Evolutionary conservation across 1,140 invertebrate genomes (phyloP), one percentile per base, ranked within the genome.

Genomic region (Drosophila santomea): DNA sequence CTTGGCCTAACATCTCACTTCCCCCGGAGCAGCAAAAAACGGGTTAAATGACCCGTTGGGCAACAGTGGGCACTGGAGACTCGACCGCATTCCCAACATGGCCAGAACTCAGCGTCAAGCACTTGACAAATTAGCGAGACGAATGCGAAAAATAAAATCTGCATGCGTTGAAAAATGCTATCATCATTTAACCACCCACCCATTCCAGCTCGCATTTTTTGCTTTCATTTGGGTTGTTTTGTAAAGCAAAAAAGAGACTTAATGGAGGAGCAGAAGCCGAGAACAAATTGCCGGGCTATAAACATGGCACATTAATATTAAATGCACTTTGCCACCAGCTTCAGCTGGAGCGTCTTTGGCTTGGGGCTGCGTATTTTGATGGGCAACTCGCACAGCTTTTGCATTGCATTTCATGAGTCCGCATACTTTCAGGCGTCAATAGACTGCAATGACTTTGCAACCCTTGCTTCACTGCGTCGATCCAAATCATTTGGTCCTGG

Each of bases 381-480:
- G 54, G 58, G 32, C 35, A 12, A 50, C 11, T 50, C 17, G 39
- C 45, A 51, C n/a, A 23, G 35, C 58, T 6, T 64, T 58, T 48
- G 51, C 51, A 74, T 74, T 62, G 50, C 72, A 54, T 74, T 64
- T 44, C 45, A 66, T 75, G 60, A 60, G 48, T 43, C 60, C 83
- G 84, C 84, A 84, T 84, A 89, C 84, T 89, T 89, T 78, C 79
- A 84, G 77, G 84, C 84, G 80, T 88, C 83, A 82, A 86, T 86
- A 64, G 83, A 86, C 79, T 82, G 83, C 83, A 67, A 86, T 86
- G 83, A 86, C 83, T 79, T 54, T 74, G 83, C 80, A 80, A 73
- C 45, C 54, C 35, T 41, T 25, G 28, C 55, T 52, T 68, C 55
- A 60, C 58, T 64, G 56, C 59, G 38, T 82, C 71, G 39, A 64